Percentiles rank a stretch among this genome's conserved stretches.
These are phyloP conservation scores for Nudaria mundana DNA, from an alignment of 2,888 invertebrate genomes.

Conservation along the genomic window DNA sequence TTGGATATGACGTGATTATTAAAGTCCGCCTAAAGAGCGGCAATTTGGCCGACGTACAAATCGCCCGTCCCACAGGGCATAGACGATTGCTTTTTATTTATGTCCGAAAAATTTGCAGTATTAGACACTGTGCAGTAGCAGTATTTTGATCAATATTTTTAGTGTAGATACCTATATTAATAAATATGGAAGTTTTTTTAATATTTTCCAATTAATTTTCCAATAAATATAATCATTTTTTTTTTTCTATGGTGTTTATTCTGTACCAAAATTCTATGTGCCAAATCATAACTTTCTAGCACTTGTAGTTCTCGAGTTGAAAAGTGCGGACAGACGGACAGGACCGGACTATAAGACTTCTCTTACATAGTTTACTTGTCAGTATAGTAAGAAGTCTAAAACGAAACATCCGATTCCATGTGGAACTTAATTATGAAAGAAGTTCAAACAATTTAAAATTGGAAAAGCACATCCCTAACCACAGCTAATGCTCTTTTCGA, in stretches of 20 bases:
- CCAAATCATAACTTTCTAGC: too few relatives aligned
- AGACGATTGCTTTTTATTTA: constrained; percentile 51
- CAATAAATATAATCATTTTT: not conserved
- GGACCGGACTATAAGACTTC: too few relatives aligned
- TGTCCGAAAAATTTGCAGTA: constrained; percentile 30
- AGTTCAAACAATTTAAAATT: not conserved
- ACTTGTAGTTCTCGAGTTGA: too few relatives aligned
- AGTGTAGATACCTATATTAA: not conserved
- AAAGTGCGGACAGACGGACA: too few relatives aligned
- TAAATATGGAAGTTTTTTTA: not conserved
- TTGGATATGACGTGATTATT: constrained; percentile 78
- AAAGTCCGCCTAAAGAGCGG: constrained; percentile 71
- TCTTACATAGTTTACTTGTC: too few relatives aligned
- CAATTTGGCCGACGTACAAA: constrained; percentile 71
- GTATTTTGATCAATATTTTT: not conserved
- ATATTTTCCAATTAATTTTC: not conserved
- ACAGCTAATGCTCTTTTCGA: too few relatives aligned
- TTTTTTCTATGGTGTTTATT: too few relatives aligned
- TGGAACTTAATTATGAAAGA: too few relatives aligned
- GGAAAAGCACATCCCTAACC: not conserved
- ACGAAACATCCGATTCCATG: too few relatives aligned
- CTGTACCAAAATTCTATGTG: not conserved
- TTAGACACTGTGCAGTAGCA: constrained; percentile 25
- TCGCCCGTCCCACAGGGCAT: constrained; percentile 61
- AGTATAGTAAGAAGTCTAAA: too few relatives aligned